Percentiles rank a stretch among this genome's conserved stretches.
Conservation (phyloP, 2,888 invertebrate genomes). For the Synanthedon vespiformis region DNA sequence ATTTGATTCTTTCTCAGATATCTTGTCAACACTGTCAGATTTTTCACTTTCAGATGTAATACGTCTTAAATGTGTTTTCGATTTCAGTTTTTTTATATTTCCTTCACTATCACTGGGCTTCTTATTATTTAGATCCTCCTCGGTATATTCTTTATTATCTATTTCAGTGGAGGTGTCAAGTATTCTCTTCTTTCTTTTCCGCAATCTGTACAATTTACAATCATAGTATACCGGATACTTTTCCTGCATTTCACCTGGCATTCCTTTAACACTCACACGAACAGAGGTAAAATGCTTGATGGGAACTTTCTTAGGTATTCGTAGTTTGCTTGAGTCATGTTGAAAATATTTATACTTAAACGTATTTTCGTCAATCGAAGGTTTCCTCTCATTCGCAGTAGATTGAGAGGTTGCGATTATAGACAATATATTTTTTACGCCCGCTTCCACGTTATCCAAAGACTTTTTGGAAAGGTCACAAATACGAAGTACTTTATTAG, state of each 20-base stretch:
- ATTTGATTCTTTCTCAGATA: background rate
- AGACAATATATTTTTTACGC: constrained; percentile 40
- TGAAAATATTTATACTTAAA: constrained; percentile 28
- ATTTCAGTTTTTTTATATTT: no score
- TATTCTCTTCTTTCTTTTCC: constrained; percentile 10
- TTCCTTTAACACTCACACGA: constrained; percentile 32
- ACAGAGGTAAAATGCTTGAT: constrained; percentile 44
- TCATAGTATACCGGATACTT: constrained; percentile 50
- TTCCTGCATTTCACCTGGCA: constrained; percentile 29
- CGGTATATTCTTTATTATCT: no score
- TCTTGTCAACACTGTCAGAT: background rate
- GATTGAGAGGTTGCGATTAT: constrained; percentile 27
- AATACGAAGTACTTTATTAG: constrained; percentile 50
- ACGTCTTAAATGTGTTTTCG: no score
- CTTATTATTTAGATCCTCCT: no score
- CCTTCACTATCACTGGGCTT: no score
- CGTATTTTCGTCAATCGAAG: constrained; percentile 5
- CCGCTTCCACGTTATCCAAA: constrained; percentile 50
- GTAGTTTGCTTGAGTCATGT: constrained; percentile 32
- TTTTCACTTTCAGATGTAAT: background rate
- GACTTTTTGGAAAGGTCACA: constrained; percentile 62
- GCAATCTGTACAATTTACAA: constrained; percentile 37
- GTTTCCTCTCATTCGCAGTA: constrained; percentile 19
- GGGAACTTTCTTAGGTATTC: constrained; percentile 37
- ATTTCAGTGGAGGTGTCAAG: background rate